A percentile compares a stretch with the other conserved stretches of the same genome.
Conservation (phyloP, 2,797 vertebrate genomes). For the Pantherophis alleghaniensis region DNA sequence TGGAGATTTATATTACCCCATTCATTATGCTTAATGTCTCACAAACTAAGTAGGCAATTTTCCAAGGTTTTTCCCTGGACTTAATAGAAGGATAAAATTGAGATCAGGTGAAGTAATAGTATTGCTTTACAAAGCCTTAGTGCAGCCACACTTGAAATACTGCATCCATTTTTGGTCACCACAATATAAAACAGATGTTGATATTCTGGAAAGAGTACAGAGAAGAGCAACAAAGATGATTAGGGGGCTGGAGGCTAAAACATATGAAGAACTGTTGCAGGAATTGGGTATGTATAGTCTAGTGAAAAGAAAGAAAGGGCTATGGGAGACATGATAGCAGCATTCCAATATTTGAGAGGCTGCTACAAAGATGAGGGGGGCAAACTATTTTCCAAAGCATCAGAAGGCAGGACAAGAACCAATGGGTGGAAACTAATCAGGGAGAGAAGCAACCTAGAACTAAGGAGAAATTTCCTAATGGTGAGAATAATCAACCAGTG, state of each 20-base stretch:
- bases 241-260: neutral
- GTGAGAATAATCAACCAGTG: neutral
- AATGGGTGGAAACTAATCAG: neutral
- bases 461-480: neutral
- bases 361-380: neutral
- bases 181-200: neutral
- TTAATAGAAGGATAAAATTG: neutral
- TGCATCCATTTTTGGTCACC: neutral
- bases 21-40: neutral
- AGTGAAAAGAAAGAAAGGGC: neutral
- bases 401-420: neutral
- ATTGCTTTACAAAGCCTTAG: neutral
- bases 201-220: neutral
- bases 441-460: neutral
- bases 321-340: neutral
- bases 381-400: neutral
- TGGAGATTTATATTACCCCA: neutral
- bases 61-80: neutral
- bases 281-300: neutral
- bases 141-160: neutral
- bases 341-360: neutral
- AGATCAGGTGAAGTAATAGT: neutral
- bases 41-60: neutral
- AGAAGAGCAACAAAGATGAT: neutral
- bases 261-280: neutral